Evolutionary conservation across 1,140 invertebrate genomes (phyloP).

Genomic region (Euwallacea similis): DNA sequence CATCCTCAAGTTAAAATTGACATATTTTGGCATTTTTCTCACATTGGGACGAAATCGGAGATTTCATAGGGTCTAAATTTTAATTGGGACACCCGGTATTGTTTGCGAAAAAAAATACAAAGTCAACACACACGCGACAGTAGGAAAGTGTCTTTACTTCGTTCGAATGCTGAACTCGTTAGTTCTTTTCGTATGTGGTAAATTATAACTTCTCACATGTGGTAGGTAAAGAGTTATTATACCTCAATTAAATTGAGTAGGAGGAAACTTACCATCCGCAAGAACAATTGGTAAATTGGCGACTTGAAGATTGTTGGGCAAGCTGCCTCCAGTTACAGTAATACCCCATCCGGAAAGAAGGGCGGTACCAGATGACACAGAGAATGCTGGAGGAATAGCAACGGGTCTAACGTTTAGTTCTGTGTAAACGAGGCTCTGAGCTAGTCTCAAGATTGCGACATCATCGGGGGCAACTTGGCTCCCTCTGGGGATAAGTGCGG

Average conservation of each 20-base stretch:
- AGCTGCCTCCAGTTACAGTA: constrained; percentile 38
- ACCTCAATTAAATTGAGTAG: not conserved
- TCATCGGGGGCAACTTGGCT: constrained; percentile 60
- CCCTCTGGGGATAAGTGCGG: constrained; percentile 42
- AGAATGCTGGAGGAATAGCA: constrained; percentile 53
- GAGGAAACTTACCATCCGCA: constrained; percentile 1
- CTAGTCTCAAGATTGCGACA: constrained; percentile 65
- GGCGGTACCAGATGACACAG: constrained; percentile 43
- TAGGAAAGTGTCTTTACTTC: no score
- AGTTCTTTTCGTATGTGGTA: not conserved
- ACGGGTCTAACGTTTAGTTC: constrained; percentile 59
- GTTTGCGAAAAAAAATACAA: no score
- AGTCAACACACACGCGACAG: no score
- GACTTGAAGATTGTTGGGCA: constrained; percentile 45
- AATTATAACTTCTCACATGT: not conserved
- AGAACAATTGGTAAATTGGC: constrained; percentile 20
- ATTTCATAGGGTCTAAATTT: no score
- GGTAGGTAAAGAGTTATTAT: not conserved
- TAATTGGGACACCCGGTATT: no score
- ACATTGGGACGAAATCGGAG: no score
- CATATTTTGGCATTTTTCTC: no score
- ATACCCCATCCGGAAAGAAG: constrained; percentile 56
- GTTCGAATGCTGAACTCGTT: no score
- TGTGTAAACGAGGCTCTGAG: constrained; percentile 56
- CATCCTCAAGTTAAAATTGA: no score